phyloP scores from a whole-genome alignment of 2,113 vertebrate species.

The Mirounga angustirostris region DNA sequence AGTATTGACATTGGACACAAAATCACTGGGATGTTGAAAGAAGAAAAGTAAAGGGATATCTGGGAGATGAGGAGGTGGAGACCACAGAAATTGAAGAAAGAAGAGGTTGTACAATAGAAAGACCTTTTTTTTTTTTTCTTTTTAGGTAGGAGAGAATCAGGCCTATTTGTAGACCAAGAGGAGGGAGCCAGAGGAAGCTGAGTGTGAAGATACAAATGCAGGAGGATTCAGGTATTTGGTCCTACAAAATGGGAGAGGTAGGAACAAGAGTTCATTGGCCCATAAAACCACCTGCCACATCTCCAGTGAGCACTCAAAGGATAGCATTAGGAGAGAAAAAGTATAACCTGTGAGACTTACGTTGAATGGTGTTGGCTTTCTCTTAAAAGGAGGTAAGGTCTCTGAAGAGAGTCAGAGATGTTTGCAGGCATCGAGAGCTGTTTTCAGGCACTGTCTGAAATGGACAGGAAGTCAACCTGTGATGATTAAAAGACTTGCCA shows the following conservation, averaged over 20 bases:
- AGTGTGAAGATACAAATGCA: background rate
- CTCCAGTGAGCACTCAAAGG: background rate
- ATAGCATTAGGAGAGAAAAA: background rate
- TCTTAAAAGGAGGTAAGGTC: background rate
- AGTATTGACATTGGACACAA: background rate
- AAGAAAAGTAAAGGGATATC: background rate
- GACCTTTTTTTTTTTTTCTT: background rate
- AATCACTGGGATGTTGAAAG: background rate
- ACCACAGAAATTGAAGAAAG: background rate
- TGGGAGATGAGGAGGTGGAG: background rate
- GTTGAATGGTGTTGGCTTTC: background rate
- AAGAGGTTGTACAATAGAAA: background rate
- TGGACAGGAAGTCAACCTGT: background rate
- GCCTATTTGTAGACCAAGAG: constrained; percentile 7
- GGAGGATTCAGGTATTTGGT: background rate
- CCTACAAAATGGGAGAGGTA: background rate
- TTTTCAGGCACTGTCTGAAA: background rate
- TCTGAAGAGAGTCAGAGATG: background rate
- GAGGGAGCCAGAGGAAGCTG: background rate
- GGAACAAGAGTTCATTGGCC: background rate
- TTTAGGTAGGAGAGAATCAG: background rate
- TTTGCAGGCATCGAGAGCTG: background rate
- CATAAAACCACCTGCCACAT: background rate
- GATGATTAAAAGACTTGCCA: background rate
- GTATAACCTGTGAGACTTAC: background rate